Percentiles rank a stretch among this genome's conserved stretches.
Evolutionary conservation across 2,888 invertebrate genomes (phyloP).

Genomic region (Coelinius sp.): DNA sequence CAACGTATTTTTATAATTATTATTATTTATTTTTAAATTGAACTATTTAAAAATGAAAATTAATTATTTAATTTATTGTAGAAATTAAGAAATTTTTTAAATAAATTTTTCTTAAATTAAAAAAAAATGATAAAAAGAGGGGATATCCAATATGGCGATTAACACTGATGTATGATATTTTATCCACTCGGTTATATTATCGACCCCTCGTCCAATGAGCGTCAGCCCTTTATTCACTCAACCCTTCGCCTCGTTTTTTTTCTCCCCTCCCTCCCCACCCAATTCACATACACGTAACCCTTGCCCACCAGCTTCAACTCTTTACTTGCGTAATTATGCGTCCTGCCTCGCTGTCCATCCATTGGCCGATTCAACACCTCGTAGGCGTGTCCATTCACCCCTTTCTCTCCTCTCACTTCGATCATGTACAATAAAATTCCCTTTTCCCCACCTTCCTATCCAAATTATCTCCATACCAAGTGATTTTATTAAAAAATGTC

Average conservation of each 20-base stretch:
- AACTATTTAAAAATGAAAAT: too few species aligned
- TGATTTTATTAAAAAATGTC: too few species aligned
- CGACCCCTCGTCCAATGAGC: slow-evolving; percentile 59
- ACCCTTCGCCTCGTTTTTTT: slow-evolving; percentile 55
- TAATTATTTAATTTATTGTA: too few species aligned
- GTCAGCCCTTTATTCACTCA: slow-evolving; percentile 59
- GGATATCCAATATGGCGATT: slow-evolving; percentile 44
- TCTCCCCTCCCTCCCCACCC: background rate
- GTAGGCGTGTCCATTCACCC: slow-evolving; percentile 56
- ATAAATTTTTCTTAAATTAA: background rate
- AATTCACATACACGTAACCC: slow-evolving; percentile 42
- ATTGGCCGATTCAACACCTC: slow-evolving; percentile 55
- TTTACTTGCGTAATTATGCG: slow-evolving; percentile 61
- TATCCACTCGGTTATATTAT: slow-evolving; percentile 43
- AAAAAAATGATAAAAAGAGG: slow-evolving; percentile 31
- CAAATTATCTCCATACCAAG: too few species aligned
- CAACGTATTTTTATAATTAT: too few species aligned
- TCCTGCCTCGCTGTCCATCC: slow-evolving; percentile 51
- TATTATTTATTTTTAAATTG: too few species aligned
- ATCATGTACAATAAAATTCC: slow-evolving; percentile 39
- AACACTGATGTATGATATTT: slow-evolving; percentile 30
- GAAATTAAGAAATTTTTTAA: too few species aligned
- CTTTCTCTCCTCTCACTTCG: slow-evolving; percentile 36
- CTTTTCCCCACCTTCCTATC: too few species aligned
- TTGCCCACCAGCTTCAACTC: slow-evolving; percentile 56